Conservation (phyloP, 2,797 vertebrate genomes). For the Heliangelus exortis region DNA sequence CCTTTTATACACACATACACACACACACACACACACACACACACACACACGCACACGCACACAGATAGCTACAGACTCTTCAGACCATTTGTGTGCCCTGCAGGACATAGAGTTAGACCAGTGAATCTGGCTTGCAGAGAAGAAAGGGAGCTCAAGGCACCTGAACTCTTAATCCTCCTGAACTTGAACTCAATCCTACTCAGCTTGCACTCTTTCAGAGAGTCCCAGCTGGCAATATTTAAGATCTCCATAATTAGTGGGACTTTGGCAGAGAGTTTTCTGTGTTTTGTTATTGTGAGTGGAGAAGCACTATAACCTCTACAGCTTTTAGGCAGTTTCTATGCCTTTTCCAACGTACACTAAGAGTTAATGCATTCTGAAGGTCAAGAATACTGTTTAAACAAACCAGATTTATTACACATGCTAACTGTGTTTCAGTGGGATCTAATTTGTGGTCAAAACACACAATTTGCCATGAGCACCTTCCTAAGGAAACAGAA, state of each 20-base stretch:
- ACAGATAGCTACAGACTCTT: not conserved
- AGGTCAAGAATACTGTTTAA: conserved; percentile 27
- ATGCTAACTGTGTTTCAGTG: not conserved
- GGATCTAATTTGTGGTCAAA: conserved; percentile 49
- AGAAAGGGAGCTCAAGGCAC: not conserved
- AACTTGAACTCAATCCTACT: not conserved
- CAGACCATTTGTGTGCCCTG: not conserved
- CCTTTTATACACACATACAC: not conserved
- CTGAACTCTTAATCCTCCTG: not conserved
- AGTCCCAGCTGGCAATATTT: not conserved
- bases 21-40: too few species aligned
- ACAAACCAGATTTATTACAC: conserved; percentile 41
- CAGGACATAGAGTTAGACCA: not conserved
- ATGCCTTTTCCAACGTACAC: not conserved
- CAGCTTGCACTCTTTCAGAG: not conserved
- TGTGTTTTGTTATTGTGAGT: not conserved
- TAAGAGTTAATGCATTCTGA: conserved; percentile 7
- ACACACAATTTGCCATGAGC: conserved; percentile 43
- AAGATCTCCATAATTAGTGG: not conserved
- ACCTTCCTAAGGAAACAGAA: conserved; percentile 50
- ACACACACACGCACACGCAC: accelerated
- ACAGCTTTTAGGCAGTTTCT: not conserved
- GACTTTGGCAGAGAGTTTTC: not conserved
- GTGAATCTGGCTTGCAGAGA: not conserved
- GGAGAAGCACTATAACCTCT: not conserved